phyloP scores from a whole-genome alignment of 2,888 invertebrate genomes.

The Octonoba sinensis region DNA sequence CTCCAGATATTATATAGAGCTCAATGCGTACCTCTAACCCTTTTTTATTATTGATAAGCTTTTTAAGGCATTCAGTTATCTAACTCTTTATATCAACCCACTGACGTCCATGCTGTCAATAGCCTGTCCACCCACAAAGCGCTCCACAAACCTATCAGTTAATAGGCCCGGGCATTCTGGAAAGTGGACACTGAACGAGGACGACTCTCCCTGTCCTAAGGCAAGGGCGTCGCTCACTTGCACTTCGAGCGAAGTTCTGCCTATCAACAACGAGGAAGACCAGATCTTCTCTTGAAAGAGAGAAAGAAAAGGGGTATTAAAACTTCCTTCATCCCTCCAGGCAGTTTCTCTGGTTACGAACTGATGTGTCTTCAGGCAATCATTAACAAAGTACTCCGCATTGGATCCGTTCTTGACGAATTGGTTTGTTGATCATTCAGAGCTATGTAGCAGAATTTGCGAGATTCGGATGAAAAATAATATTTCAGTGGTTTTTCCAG shows the following conservation, averaged over 20 bases:
- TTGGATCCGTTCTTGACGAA: background rate
- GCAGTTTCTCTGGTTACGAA: background rate
- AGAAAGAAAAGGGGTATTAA: slow-evolving; percentile 7
- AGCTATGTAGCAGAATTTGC: too few relatives aligned
- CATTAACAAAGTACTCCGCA: slow-evolving; percentile 5
- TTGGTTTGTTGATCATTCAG: background rate
- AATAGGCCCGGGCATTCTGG: background rate
- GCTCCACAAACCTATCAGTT: slow-evolving; percentile 43
- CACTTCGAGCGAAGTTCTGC: slow-evolving; percentile 22
- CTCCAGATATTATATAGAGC: too few relatives aligned
- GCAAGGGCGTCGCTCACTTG: slow-evolving; percentile 39
- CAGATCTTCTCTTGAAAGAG: slow-evolving; percentile 14
- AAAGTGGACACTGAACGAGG: background rate
- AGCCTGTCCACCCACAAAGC: slow-evolving; percentile 47
- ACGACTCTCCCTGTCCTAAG: slow-evolving; percentile 53
- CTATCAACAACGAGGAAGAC: slow-evolving; percentile 44
- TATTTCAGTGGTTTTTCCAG: too few relatives aligned
- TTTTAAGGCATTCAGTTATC: too few relatives aligned
- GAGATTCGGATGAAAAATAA: too few relatives aligned
- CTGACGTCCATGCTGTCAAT: background rate
- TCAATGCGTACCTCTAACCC: too few relatives aligned
- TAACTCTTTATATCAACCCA: too few relatives aligned
- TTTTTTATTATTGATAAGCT: too few relatives aligned
- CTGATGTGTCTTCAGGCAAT: slow-evolving; percentile 23
- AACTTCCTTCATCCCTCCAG: slow-evolving; percentile 21